phyloP scores from a whole-genome alignment of 2,113 vertebrate species.

The Clarias macrocephalus region DNA sequence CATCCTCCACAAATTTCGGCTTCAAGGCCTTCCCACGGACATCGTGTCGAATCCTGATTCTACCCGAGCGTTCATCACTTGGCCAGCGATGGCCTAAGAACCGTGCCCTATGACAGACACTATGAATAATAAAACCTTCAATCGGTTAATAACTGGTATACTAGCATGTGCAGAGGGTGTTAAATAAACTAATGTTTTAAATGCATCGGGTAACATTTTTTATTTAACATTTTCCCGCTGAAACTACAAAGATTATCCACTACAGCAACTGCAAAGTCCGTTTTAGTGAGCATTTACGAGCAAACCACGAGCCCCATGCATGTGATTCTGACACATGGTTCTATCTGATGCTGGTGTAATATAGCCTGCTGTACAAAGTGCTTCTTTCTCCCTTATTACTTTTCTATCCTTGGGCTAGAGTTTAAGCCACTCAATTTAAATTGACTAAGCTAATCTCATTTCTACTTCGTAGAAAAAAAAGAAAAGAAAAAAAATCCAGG shows the following conservation, averaged over 20 bases:
- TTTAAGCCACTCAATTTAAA: constrained; percentile 23
- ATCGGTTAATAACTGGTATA: background rate
- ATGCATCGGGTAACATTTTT: background rate
- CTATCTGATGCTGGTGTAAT: constrained; percentile 35
- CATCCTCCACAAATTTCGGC: too few relatives aligned
- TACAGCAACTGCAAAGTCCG: background rate
- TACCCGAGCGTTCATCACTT: too few relatives aligned
- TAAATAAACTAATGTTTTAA: background rate
- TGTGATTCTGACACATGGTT: constrained; percentile 10
- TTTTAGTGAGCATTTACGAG: background rate
- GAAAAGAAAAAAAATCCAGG: background rate
- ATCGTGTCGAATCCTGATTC: too few relatives aligned
- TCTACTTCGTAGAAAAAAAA: background rate
- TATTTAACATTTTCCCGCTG: background rate
- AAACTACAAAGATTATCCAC: background rate
- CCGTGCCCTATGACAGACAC: background rate
- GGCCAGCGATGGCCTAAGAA: too few relatives aligned
- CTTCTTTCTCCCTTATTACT: constrained; percentile 47
- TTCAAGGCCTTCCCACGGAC: too few relatives aligned
- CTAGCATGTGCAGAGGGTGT: background rate
- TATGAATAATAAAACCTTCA: background rate
- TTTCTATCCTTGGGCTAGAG: constrained; percentile 41
- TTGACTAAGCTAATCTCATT: constrained; percentile 36
- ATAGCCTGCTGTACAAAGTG: constrained; percentile 14
- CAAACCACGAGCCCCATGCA: background rate